Conservation (phyloP, 2,797 vertebrate species). For the Rhincodon typus region DNA sequence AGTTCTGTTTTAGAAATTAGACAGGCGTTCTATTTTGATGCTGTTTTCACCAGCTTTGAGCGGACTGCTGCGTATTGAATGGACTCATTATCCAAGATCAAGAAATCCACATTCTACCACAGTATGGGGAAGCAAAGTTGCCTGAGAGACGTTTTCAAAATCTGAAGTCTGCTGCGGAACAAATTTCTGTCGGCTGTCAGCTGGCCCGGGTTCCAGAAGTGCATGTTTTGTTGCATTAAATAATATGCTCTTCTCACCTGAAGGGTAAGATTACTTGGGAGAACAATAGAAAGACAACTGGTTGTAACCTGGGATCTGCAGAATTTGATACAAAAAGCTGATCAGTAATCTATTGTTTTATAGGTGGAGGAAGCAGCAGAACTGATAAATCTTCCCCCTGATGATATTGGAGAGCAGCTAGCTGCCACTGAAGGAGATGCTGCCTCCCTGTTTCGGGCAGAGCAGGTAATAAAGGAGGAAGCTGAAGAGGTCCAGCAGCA, state of each 20-base stretch:
- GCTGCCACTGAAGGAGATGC: background rate
- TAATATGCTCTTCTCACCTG: background rate
- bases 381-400: background rate
- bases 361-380: constrained; percentile 16
- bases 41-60: background rate
- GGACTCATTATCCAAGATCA: background rate
- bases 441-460: constrained; percentile 4
- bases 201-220: background rate
- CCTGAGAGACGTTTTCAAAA: background rate
- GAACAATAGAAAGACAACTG: background rate
- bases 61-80: background rate
- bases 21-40: background rate
- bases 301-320: background rate
- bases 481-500: constrained; percentile 18
- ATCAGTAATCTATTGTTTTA: background rate
- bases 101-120: background rate
- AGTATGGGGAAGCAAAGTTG: background rate
- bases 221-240: background rate
- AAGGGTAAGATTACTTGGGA: background rate
- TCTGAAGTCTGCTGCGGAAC: background rate
- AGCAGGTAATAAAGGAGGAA: background rate
- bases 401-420: background rate
- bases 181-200: background rate
- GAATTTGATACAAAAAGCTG: background rate
- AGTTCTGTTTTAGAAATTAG: background rate